A percentile compares a stretch with the other conserved stretches of the same genome.
Conservation (phyloP, 2,797 vertebrate genomes). For the Aythya fuligula region DNA sequence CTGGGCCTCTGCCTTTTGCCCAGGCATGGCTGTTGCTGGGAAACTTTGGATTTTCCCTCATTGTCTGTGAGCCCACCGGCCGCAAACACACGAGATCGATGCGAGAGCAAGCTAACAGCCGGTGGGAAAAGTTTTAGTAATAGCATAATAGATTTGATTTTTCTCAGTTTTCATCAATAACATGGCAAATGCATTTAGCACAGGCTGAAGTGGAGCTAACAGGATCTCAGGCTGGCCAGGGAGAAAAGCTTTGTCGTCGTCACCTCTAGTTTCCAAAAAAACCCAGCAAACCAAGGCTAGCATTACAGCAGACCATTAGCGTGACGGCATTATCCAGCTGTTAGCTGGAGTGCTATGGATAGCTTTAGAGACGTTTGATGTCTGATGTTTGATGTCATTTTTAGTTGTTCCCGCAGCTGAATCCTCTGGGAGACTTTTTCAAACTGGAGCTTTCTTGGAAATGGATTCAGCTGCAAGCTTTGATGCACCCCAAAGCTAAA, state of each 20-base stretch:
- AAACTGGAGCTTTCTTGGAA: not conserved
- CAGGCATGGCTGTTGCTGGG: not conserved
- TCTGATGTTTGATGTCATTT: not conserved
- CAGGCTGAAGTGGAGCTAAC: conserved; percentile 14
- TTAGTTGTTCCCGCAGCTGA: not conserved
- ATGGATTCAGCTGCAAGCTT: not conserved
- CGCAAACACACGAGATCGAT: conserved; percentile 19
- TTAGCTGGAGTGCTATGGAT: not conserved
- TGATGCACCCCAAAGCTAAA: not conserved
- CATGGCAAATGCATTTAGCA: conserved; percentile 15
- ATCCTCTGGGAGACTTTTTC: not conserved
- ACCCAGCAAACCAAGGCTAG: not conserved
- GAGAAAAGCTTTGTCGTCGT: not conserved
- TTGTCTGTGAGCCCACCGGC: not conserved
- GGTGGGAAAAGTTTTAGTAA: conserved; percentile 10
- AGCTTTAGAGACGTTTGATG: not conserved
- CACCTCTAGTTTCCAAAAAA: not conserved
- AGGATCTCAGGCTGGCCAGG: not conserved
- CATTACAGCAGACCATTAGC: not conserved
- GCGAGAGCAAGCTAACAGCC: conserved; percentile 19
- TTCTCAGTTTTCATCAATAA: conserved; percentile 29
- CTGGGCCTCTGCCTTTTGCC: not conserved
- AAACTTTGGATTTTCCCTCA: not conserved
- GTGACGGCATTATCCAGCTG: not conserved
- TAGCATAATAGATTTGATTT: conserved; percentile 58